Conservation (phyloP, 2,888 invertebrate genomes). For the Lamellibrachia columna region DNA sequence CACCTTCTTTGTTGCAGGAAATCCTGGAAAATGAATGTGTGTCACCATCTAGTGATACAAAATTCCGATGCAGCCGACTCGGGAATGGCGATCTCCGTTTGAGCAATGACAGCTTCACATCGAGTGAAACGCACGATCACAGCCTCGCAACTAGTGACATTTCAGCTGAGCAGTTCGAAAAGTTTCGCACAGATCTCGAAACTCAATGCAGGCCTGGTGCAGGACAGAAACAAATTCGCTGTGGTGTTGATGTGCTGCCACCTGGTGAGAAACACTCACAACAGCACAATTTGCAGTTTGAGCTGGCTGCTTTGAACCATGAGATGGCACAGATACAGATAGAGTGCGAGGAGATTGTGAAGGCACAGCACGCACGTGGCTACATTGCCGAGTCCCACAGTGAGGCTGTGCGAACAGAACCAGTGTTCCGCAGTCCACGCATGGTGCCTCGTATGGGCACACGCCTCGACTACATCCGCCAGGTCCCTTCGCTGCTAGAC, state of each 20-base stretch:
- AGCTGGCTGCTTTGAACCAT: slow-evolving; percentile 70
- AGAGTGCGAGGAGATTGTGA: slow-evolving; percentile 68
- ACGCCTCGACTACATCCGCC: slow-evolving; percentile 49
- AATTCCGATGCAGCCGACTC: slow-evolving; percentile 40
- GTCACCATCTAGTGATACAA: slow-evolving; percentile 25
- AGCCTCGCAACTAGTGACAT: slow-evolving; percentile 48
- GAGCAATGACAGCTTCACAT: slow-evolving; percentile 55
- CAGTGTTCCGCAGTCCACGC: slow-evolving; percentile 37
- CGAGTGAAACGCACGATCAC: slow-evolving; percentile 42
- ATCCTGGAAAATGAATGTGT: slow-evolving; percentile 28
- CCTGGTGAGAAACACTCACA: not conserved
- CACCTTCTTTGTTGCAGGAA: slow-evolving; percentile 22
- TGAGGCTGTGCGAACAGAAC: not conserved
- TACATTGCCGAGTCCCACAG: not conserved
- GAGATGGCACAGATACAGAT: slow-evolving; percentile 73
- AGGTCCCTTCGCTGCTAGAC: slow-evolving; percentile 24
- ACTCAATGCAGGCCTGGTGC: slow-evolving; percentile 45
- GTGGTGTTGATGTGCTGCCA: slow-evolving; percentile 7
- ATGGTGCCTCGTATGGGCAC: slow-evolving; percentile 64
- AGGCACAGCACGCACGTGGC: slow-evolving; percentile 50
- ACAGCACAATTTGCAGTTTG: slow-evolving; percentile 58
- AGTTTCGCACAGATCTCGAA: slow-evolving; percentile 58
- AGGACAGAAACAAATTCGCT: not conserved
- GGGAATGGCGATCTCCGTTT: slow-evolving; percentile 62
- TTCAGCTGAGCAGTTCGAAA: slow-evolving; percentile 54